These are phyloP conservation scores for Natator depressus DNA, from an alignment of 2,113 vertebrate species.

Conservation along the genomic window DNA sequence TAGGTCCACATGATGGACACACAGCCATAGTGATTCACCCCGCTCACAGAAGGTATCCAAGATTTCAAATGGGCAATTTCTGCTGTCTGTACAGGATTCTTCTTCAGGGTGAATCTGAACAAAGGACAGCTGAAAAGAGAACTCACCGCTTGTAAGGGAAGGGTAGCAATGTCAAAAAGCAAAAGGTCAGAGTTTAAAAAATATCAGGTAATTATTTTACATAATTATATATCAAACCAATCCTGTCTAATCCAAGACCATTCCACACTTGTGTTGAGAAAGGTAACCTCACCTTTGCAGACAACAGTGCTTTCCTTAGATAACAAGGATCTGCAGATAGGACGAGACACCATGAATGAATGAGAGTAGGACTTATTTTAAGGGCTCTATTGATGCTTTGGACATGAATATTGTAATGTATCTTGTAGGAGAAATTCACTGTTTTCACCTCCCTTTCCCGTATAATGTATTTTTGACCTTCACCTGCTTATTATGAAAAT, in stretches of 20 bases:
- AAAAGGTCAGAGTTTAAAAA: constrained; percentile 49
- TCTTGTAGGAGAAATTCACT: constrained; percentile 69
- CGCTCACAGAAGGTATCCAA: too few species aligned
- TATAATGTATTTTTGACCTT: constrained; percentile 64
- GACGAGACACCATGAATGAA: constrained; percentile 66
- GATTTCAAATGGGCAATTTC: too few species aligned
- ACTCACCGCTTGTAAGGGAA: constrained; percentile 40
- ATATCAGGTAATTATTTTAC: constrained; percentile 63
- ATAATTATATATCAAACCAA: constrained; percentile 34
- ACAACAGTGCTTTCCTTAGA: constrained; percentile 62
- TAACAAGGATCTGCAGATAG: constrained; percentile 67
- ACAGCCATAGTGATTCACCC: too few species aligned
- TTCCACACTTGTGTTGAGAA: background rate
- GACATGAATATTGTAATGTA: constrained; percentile 72
- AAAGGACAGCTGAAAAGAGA: constrained; percentile 46
- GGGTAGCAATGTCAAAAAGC: constrained; percentile 15
- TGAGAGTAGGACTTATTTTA: constrained; percentile 70
- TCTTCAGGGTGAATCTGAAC: constrained; percentile 28
- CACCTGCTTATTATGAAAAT: constrained; percentile 44
- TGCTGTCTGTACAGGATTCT: background rate
- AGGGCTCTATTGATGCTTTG: constrained; percentile 62
- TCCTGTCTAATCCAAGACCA: constrained; percentile 42
- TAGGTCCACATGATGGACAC: too few species aligned
- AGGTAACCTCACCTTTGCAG: constrained; percentile 62
- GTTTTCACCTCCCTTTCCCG: constrained; percentile 7